A percentile compares a stretch with the other conserved stretches of the same genome.
phyloP scores from a whole-genome alignment of 2,113 vertebrate genomes.

The Chamaea fasciata region DNA sequence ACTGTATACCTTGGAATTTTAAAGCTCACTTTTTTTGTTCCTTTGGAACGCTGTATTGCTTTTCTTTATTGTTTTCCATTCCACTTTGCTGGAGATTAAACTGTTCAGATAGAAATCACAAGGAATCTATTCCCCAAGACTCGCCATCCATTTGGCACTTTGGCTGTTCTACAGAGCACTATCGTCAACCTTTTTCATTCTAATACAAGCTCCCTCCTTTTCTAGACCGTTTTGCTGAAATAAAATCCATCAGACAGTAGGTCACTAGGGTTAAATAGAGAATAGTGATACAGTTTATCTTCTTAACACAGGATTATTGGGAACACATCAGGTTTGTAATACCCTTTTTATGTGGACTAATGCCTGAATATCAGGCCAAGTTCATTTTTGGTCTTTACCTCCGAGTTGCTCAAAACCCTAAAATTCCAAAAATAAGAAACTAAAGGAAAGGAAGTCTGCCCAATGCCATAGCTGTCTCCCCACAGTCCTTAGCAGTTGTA shows the following conservation, averaged over 20 bases:
- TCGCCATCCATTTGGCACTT: neutral
- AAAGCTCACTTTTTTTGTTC: accelerated
- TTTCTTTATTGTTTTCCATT: neutral
- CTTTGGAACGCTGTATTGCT: neutral
- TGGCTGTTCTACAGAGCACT: neutral
- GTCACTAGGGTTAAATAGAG: neutral
- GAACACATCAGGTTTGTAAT: neutral
- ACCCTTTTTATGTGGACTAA: neutral
- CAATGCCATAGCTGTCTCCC: neutral
- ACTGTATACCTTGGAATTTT: neutral
- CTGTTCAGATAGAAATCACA: neutral
- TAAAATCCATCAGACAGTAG: neutral
- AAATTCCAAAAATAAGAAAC: neutral
- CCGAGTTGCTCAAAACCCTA: neutral
- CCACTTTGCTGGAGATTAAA: neutral
- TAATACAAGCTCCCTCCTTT: neutral
- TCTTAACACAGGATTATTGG: neutral
- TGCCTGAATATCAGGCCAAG: neutral
- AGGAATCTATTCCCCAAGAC: neutral
- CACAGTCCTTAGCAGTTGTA: too few relatives aligned
- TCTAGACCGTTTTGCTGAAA: neutral
- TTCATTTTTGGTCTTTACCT: neutral
- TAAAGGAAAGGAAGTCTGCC: neutral
- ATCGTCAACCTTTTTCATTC: neutral
- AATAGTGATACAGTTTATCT: neutral